Evolutionary conservation across 1,140 invertebrate genomes (phyloP), one percentile per base, ranked within the genome.

Genomic region (Platorchestia sp.): DNA sequence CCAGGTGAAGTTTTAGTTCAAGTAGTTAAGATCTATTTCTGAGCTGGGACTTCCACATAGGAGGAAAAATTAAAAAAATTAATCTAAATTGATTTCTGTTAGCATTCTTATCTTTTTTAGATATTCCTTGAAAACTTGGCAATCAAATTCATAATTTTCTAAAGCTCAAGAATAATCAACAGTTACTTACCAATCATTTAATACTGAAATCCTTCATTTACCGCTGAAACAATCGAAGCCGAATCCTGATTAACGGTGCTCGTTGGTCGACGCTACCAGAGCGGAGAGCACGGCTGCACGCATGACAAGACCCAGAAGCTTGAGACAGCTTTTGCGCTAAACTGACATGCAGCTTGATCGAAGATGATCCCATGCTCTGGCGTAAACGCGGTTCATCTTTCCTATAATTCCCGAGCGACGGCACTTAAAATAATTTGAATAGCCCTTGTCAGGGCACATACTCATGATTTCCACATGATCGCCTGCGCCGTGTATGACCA

Each of bases 401-500:
- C 41, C n/a, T 42, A 89, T 89, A 41, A 89, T 89, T 41, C n/a
- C n/a, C n/a, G 27, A 89, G 43, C n/a, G 41, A 42, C 36, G 87
- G 43, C 41, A 41, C 43, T 89, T 89, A 89, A 89, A 41, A 89
- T 89, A 89, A 89, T 89, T 89, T 43, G 43, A 89, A 89, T 89
- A 89, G 41, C 87, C 42, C 87, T 42, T 89, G 87, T 89, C 87
- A 89, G 87, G 41, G 43, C n/a, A 42, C 10, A 42, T 42, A 19
- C n/a, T 89, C 87, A 43, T 89, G 27, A 42, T 27, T 89, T 89
- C 87, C 87, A 42, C 87, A 89, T 89, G 87, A 27, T 44, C 43
- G 87, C 41, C 87, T 89, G 42, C 87, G 87, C 41, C 3, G 27
- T 10, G 87, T 42, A 89, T 42, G 43, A 89, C 43, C 1, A 42